Percentiles rank a stretch among this genome's conserved stretches.
phyloP scores from a whole-genome alignment of 2,113 vertebrate species.

The Strigops habroptila region DNA sequence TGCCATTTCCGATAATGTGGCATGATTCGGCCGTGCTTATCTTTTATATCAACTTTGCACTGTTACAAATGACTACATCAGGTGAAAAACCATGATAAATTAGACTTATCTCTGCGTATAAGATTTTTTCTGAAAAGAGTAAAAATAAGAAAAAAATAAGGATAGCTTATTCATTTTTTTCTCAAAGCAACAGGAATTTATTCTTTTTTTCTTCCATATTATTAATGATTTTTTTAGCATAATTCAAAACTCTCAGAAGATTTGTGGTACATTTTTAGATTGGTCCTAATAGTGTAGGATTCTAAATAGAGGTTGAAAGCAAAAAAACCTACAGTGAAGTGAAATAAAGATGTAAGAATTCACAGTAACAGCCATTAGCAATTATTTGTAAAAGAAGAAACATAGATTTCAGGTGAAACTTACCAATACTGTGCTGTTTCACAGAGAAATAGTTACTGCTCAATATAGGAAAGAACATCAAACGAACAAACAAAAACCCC shows the following conservation, averaged over 20 bases:
- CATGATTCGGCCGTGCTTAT: not conserved
- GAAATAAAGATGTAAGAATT: not conserved
- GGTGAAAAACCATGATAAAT: not conserved
- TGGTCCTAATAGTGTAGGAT: not conserved
- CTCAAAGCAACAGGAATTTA: not conserved
- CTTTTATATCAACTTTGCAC: not conserved
- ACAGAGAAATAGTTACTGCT: not conserved
- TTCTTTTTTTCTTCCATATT: not conserved
- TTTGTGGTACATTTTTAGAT: not conserved
- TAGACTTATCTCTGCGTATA: not conserved
- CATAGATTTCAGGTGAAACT: not conserved
- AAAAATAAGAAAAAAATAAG: not conserved
- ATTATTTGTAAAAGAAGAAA: not conserved
- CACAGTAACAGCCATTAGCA: not conserved
- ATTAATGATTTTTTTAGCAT: not conserved
- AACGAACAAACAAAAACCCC: fast-evolving
- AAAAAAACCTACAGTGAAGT: not conserved
- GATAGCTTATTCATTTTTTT: not conserved
- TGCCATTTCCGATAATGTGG: not conserved
- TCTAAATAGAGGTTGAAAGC: not conserved
- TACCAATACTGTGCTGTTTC: not conserved
- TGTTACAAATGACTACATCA: not conserved
- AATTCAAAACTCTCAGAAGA: not conserved
- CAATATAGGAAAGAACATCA: not conserved
- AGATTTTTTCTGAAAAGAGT: not conserved